Base-by-base conservation (phyloP, 2,797 vertebrate species). In the Salarias fasciatus region DNA sequence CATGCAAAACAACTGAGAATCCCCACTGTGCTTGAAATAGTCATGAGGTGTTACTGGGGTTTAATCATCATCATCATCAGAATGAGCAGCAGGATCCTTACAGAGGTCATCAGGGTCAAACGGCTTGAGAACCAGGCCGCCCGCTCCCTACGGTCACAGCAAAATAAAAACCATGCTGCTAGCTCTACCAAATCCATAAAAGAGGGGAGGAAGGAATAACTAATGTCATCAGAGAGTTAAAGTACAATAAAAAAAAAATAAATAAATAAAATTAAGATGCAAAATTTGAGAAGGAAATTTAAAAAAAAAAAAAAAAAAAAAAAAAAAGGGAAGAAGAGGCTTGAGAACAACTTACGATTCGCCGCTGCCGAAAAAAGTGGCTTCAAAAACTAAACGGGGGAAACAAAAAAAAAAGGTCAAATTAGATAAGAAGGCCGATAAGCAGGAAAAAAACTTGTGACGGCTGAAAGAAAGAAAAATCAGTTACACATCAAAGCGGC, bases 341-440 rank as follows among this genome's bases (percentile, higher is more conserved):
- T 82, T 71, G 76, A 88, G 82, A 85, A 82, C 80, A 89, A 92
- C 90, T 92, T 93, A 91, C 90, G 84, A 89, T 90, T 88, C 69
- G 84, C 49, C 2, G 89, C 52, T 33, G 87, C 18, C 85, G 85
- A 91, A 91, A 91, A 91, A 88, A 89, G 85, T 66, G 80, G 80
- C 89, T 79, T 91, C 82, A 90, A 89, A 91, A 91, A 92, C 87
- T 88, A 89, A 83, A 87, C 24, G 69, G 58, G 75, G 61, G 59
- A 63, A 86, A 89, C 77, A 69, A 84, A 79, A 69, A 84, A 87
- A 88, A 77, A 77, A 75, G 10, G 31, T 8, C 28, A 74, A 41
- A 85, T 90, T 89, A 89, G 86, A 88, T 63, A 80, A 56, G 35
- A 82, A 59, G 30, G 11, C 9, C 36, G 49, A 59, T 51, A 75